A percentile compares a stretch with the other conserved stretches of the same genome.
phyloP scores from a whole-genome alignment of 2,888 invertebrate species.

The Apoda limacodes region DNA sequence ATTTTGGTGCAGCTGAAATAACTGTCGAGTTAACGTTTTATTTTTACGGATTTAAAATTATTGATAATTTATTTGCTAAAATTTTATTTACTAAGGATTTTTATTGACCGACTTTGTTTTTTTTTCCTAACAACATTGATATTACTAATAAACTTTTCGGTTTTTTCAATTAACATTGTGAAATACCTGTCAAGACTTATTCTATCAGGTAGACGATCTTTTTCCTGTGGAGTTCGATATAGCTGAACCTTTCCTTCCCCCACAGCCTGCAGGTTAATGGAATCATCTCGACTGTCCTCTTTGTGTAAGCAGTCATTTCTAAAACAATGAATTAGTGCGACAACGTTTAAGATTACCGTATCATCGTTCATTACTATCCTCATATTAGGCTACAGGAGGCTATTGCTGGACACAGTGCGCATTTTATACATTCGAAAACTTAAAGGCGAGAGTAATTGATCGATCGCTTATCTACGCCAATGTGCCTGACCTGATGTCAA shows the following conservation, averaged over 20 bases:
- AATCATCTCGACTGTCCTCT: slow-evolving; percentile 47
- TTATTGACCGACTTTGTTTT: too few relatives aligned
- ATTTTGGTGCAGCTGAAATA: too few relatives aligned
- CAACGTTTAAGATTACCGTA: neutral
- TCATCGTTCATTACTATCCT: too few relatives aligned
- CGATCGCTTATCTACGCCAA: neutral
- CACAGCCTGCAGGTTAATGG: slow-evolving; percentile 66
- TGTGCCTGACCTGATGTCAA: slow-evolving; percentile 1
- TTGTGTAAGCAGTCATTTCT: slow-evolving; percentile 23
- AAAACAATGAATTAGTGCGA: too few relatives aligned
- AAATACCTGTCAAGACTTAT: slow-evolving; percentile 85
- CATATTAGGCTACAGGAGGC: too few relatives aligned
- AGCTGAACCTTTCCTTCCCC: slow-evolving; percentile 77
- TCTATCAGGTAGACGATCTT: slow-evolving; percentile 86
- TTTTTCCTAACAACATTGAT: neutral
- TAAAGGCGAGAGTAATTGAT: slow-evolving; percentile 1
- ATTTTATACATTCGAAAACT: slow-evolving; percentile 1
- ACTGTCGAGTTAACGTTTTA: too few relatives aligned
- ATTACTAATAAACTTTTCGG: too few relatives aligned
- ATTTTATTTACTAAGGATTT: neutral
- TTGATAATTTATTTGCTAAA: neutral
- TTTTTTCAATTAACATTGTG: neutral
- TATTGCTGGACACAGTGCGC: slow-evolving; percentile 1
- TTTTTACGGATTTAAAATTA: too few relatives aligned
- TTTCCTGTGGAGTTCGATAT: slow-evolving; percentile 78